These are phyloP conservation scores for Ophion ellenae DNA, from an alignment of 2,888 invertebrate genomes.

Conservation along the genomic window DNA sequence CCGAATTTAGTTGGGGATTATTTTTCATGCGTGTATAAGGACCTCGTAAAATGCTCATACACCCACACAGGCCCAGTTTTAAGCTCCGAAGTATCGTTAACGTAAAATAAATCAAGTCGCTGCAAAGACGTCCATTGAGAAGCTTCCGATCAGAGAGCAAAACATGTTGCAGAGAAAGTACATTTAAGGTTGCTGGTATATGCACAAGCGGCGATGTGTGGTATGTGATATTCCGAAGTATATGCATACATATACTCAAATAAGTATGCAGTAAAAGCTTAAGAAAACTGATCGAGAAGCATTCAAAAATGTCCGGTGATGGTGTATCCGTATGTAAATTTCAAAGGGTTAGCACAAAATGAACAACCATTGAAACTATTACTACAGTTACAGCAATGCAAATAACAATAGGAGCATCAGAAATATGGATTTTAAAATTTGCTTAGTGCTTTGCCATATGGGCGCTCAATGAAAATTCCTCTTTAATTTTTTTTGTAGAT, in stretches of 20 bases:
- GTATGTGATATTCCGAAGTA: background rate
- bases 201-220: background rate
- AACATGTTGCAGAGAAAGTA: background rate
- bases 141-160: conserved; percentile 15
- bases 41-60: background rate
- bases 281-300: background rate
- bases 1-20: background rate
- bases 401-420: background rate
- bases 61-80: background rate
- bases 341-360: background rate
- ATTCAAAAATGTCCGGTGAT: background rate
- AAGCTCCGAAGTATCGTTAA: conserved; percentile 19
- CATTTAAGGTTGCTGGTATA: background rate
- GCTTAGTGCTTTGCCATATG: background rate
- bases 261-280: background rate
- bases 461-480: background rate
- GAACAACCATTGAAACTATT: too few species aligned
- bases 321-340: background rate
- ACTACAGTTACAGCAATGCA: too few species aligned
- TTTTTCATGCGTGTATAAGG: background rate
- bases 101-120: background rate
- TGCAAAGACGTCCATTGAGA: background rate
- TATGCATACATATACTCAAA: background rate
- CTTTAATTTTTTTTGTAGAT: background rate
- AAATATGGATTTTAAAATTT: background rate